Evolutionary conservation across 2,888 invertebrate species (phyloP).

Genomic region (Pachliopta kotzebuea): DNA sequence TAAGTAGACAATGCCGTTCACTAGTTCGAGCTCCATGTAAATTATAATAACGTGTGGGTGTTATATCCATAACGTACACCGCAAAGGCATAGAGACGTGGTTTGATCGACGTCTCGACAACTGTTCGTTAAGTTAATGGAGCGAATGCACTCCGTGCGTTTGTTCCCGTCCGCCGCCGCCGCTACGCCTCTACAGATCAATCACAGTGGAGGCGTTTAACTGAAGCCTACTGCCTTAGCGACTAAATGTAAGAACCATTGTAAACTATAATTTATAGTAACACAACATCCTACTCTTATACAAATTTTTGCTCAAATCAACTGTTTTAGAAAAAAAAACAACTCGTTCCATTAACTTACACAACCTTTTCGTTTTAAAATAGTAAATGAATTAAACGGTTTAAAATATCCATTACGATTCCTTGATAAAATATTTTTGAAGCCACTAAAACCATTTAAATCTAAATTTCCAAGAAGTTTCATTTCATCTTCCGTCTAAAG

Average conservation of each 20-base stretch:
- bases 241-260: slow-evolving; percentile 12
- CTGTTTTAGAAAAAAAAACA: background rate
- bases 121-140: slow-evolving; percentile 79
- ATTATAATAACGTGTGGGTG: slow-evolving; percentile 68
- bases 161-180: slow-evolving; percentile 50
- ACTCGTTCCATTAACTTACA: background rate
- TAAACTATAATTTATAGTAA: background rate
- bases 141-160: slow-evolving; percentile 60
- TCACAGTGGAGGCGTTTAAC: slow-evolving; percentile 41
- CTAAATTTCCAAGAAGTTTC: slow-evolving; percentile 71
- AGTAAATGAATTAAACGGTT: background rate
- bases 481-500: slow-evolving; percentile 63
- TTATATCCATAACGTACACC: slow-evolving; percentile 65
- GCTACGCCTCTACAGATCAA: slow-evolving; percentile 42
- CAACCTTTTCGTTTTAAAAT: background rate
- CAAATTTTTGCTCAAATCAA: background rate
- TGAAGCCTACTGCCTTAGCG: slow-evolving; percentile 41
- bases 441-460: slow-evolving; percentile 59
- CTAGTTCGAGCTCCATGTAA: slow-evolving; percentile 32
- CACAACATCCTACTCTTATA: background rate
- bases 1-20: background rate
- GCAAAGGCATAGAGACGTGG: slow-evolving; percentile 67
- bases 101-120: slow-evolving; percentile 78
- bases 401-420: slow-evolving; percentile 36
- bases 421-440: slow-evolving; percentile 1